Evolutionary conservation across 2,888 invertebrate genomes (phyloP), one percentile per base, ranked within the genome.

Genomic region (Sminthurides aquaticus): DNA sequence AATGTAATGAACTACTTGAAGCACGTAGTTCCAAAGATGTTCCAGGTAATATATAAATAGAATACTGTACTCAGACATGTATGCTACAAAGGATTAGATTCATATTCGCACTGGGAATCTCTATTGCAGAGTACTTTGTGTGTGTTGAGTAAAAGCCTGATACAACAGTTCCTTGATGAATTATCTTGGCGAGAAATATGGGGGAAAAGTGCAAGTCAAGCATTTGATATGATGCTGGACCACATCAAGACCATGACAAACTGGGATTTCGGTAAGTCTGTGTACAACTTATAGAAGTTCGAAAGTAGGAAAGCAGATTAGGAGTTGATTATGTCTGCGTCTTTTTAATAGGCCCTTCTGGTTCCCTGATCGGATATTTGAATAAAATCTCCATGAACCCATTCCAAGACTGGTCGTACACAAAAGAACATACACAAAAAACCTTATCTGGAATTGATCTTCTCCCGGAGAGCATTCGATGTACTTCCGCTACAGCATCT

Each of bases 151-250:
- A 82, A 90, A 57, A 89, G 88, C 79, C 89, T 91, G 77, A 91
- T 93, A 75, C 93, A 93, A 78, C 91, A 91, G 78, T 92, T 92
- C 78, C 80, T 93, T 70, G 92, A 93, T 77, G 93, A 93, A 76
- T 79, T 93, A 22, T 87, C 91, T 15, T 93, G 93, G 92, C 83
- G 93, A 65, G 92, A 93, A 78, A 86, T 88, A 76, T 92, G 85
- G 77, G 92, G 91, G 0, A 83, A 85, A 2, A 86, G 88, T 0
- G 86, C 91, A 0, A 83, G 87, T 0, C 84, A 85, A 74, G 87
- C 91, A 0, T 93, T 91, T 76, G 88, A 91, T 76, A 88, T 88
- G 76, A 87, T 92, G 57, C 85, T 91, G 1, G 75, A 81, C 1
- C 91, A 93, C 77, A 84, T 92, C 58, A 84, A 89, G 0, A 89